Conservation (phyloP, 2,888 invertebrate species). For the Masnerella sp. region DNA sequence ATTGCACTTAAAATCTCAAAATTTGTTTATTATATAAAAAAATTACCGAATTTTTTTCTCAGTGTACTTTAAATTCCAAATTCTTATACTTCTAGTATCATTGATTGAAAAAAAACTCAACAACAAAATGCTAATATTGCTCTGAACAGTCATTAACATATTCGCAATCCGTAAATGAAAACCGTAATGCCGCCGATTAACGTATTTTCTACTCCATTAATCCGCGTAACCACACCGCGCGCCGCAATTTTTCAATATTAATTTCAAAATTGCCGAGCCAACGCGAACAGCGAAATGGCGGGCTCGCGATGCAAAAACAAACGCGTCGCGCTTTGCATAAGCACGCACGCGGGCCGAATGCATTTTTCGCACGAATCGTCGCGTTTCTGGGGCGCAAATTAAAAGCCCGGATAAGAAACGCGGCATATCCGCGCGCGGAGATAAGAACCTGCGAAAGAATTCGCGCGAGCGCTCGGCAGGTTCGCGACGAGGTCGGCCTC, state of each 20-base stretch:
- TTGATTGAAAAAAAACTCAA: no score
- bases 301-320: conserved; percentile 30
- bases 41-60: no score
- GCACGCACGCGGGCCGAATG: conserved; percentile 15
- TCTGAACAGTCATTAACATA: no score
- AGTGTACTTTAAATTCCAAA: no score
- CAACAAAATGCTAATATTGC: no score
- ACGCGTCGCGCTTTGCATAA: conserved; percentile 27
- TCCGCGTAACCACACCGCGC: not conserved
- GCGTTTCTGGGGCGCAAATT: conserved; percentile 20
- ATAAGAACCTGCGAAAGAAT: conserved; percentile 55
- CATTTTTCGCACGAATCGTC: conserved; percentile 49
- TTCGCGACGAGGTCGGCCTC: conserved; percentile 74
- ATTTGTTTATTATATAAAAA: no score
- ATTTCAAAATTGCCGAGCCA: conserved; percentile 18
- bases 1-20: no score
- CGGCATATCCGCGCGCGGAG: conserved; percentile 42
- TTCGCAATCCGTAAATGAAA: no score
- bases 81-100: no score
- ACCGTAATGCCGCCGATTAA: not conserved
- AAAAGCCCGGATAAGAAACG: conserved; percentile 27
- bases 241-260: conserved; percentile 8
- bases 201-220: conserved; percentile 20
- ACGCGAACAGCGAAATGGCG: conserved; percentile 50
- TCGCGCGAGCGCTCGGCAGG: conserved; percentile 59